Base-by-base conservation (phyloP, 2,797 vertebrate genomes). In the Glyptemys insculpta region DNA sequence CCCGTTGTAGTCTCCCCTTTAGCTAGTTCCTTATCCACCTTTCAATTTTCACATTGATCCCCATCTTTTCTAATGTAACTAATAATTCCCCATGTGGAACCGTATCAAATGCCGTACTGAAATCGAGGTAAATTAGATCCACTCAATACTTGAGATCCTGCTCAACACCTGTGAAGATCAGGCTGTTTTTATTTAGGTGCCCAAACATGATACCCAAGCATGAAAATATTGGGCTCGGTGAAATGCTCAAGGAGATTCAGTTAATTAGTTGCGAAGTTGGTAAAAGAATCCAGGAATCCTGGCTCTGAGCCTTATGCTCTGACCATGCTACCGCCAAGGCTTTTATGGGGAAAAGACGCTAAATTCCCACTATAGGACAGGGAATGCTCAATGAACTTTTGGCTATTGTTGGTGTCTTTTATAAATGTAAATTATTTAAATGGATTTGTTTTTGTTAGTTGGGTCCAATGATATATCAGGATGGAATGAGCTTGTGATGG, bases 141-240 rank as follows among this genome's bases (percentile, higher is more conserved):
- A 5, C 50, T 50, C 50, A 50, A 50, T 50, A 16, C 50, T 50
- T 50, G 50, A 50, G 50, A 50, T 50, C 15, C 50, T 81, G 19
- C 12, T 83, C 74, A 47, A 0, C 52, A 8, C 6, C 81, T 72
- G 31, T 80, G 2, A 27, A 23, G 83, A 57, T 53, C 0, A 23
- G 79, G 72, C 52, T 3, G 8, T 72, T 31, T 11, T 2, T 47
- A 3, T 18, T 54, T 34, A 49, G 16, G 19, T 95, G 49, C 6
- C 8, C 8, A 72, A 72, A 72, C 3, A 10, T 19, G 23, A n/a
- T 2, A 19, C 19, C 68, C 37, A 62, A 19, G 12, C 68, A 37
- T 6, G 14, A 9, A 84, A 57, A 84, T 92, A 80, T 87, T 91
- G 47, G 59, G 19, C 50, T 5, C 50, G 72, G 21, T 79, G 10